Percentiles rank a stretch among this genome's conserved stretches.
Evolutionary conservation across 2,797 vertebrate species (phyloP).

Genomic region (Schizopygopsis malacanthus): DNA sequence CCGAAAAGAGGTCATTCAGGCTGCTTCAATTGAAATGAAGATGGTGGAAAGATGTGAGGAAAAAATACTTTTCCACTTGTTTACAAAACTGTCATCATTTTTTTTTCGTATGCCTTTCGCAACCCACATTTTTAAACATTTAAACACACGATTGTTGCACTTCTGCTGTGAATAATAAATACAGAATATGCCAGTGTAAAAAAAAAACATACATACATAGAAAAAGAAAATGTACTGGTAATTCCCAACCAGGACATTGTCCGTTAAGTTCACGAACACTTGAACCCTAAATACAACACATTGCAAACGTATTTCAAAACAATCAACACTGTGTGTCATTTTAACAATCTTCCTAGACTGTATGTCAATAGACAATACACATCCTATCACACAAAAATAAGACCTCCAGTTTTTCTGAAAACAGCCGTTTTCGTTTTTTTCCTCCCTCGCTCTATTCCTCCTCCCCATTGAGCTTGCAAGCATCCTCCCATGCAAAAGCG

Average conservation of each 20-base stretch:
- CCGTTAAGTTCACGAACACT: too few relatives aligned
- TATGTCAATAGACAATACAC: not conserved
- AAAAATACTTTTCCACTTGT: not conserved
- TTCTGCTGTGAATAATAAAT: too few relatives aligned
- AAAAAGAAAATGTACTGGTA: too few relatives aligned
- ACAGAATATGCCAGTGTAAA: too few relatives aligned
- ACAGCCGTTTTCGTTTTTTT: not conserved
- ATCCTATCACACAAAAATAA: constrained; percentile 38
- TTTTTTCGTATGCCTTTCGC: not conserved
- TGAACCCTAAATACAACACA: not conserved
- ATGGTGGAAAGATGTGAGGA: not conserved
- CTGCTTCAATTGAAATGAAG: constrained; percentile 17
- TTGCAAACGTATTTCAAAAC: not conserved
- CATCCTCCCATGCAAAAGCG: constrained; percentile 14
- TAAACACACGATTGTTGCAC: too few relatives aligned
- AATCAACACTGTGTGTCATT: not conserved
- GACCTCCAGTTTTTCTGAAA: not conserved
- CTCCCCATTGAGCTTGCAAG: not conserved
- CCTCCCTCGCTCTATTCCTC: constrained; percentile 41
- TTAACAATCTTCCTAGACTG: not conserved
- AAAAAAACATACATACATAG: too few relatives aligned
- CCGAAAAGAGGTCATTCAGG: constrained; percentile 8
- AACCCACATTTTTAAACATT: not conserved
- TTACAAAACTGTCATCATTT: not conserved
- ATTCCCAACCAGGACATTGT: too few relatives aligned